Base-by-base conservation (phyloP, 2,797 vertebrate species). In the Thripadectes ignobilis region DNA sequence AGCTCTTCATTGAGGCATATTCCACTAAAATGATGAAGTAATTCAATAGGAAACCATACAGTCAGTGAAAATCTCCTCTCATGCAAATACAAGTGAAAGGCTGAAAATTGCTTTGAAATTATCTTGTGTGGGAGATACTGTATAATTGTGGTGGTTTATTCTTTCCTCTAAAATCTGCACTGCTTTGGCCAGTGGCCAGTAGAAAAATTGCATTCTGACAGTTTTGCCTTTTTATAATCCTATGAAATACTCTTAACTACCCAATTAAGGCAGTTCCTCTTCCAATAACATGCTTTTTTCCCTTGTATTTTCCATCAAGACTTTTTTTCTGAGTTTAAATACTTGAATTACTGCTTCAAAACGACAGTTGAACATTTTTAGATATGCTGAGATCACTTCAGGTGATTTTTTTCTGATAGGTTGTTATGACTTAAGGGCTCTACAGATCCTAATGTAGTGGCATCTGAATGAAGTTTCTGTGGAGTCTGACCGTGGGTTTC, bases 331-430 rank as follows among this genome's bases (percentile, higher is more conserved):
- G 59, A 62, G 69, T 86, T 95, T 96, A 93, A 96, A 93, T 87
- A 88, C 84, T 85, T 95, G 80, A 96, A 94, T 96, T 93, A 81
- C 66, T 88, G 67, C 63, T 91, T 95, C 80, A 86, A 86, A 93
- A 90, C 2, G 88, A 91, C 93, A 94, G 85, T 61, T 92, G 92
- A 94, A 92, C 87, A 87, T 92, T 96, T 96, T 95, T 86, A 90
- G 77, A 30, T 86, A 77, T 54, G 59, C 76, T 49, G 77, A 90
- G 87, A 95, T 96, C 59, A 80, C 90, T 94, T 88, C 38, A 68
- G 49, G 76, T 87, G 78, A 91, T 91, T 94, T 88, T 86, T 95
- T 93, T 78, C 84, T 92, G 69, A 71, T 72, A 74, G 90, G 85
- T 93, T 92, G 91, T 86, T 86, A 68, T 69, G 80, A 84, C 92